phyloP scores from a whole-genome alignment of 1,140 invertebrate species.

The Cydia strobilella region DNA sequence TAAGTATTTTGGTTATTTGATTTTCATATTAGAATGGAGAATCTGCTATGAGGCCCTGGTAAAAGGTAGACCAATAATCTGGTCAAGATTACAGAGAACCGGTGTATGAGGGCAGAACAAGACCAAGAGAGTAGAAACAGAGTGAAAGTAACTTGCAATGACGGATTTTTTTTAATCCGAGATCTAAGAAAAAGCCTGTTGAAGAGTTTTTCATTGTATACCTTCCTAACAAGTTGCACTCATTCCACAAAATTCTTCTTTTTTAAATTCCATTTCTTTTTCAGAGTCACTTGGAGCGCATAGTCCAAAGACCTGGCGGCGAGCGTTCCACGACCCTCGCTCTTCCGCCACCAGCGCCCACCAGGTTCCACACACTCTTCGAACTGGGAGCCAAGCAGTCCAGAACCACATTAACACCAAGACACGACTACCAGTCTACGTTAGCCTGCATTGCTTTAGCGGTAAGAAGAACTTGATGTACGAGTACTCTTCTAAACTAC shows the following conservation, averaged over 20 bases:
- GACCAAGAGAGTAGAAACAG: too few relatives aligned
- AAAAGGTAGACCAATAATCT: too few relatives aligned
- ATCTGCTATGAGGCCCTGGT: neutral
- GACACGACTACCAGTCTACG: slow-evolving; percentile 64
- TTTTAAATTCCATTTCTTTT: too few relatives aligned
- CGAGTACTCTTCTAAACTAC: too few relatives aligned
- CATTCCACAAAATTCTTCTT: neutral
- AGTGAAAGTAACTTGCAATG: too few relatives aligned
- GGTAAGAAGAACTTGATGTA: slow-evolving; percentile 43
- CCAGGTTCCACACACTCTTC: slow-evolving; percentile 89
- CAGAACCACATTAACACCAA: slow-evolving; percentile 62
- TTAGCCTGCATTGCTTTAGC: slow-evolving; percentile 69
- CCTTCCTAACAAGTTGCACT: too few relatives aligned
- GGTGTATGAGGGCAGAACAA: too few relatives aligned
- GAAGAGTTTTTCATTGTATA: too few relatives aligned
- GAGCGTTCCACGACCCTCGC: slow-evolving; percentile 82
- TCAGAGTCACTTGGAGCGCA: slow-evolving; percentile 91
- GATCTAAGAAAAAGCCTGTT: too few relatives aligned
- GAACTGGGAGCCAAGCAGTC: slow-evolving; percentile 84
- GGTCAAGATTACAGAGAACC: too few relatives aligned
- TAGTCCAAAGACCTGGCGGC: slow-evolving; percentile 87
- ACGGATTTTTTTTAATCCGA: too few relatives aligned
- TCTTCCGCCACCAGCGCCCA: slow-evolving; percentile 84
- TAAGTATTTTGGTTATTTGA: slow-evolving; percentile 75
- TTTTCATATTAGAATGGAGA: neutral